Conservation (phyloP, 2,797 vertebrate genomes). For the Streptopelia turtur region DNA sequence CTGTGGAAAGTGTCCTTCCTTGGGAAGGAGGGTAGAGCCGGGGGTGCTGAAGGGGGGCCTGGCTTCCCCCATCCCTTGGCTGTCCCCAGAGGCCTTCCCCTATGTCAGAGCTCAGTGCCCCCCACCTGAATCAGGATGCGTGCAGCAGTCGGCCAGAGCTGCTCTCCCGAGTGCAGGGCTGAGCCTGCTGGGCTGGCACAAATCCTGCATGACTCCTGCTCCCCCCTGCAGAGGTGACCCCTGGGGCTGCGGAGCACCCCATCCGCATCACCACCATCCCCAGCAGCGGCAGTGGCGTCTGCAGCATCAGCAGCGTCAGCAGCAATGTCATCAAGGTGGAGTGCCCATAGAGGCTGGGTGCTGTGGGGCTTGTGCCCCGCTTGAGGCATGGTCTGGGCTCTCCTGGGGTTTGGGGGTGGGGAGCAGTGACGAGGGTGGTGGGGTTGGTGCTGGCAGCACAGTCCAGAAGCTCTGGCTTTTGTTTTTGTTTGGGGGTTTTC, state of each 20-base stretch:
- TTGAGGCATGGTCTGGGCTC: background rate
- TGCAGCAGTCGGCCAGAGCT: background rate
- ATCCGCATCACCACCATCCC: conserved; percentile 83
- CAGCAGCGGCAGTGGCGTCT: conserved; percentile 22
- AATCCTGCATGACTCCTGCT: background rate
- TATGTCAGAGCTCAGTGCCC: background rate
- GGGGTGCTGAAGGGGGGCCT: accelerated
- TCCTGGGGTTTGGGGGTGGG: background rate
- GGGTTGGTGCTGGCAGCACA: accelerated
- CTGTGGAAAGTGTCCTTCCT: background rate
- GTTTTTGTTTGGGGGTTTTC: background rate
- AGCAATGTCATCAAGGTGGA: conserved; percentile 74
- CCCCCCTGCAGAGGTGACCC: conserved; percentile 86
- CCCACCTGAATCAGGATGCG: background rate
- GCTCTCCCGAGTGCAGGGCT: accelerated
- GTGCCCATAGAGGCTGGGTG: background rate
- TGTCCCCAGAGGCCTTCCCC: background rate
- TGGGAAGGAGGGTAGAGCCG: background rate
- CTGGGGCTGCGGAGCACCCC: conserved; percentile 87
- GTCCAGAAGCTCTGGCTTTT: background rate
- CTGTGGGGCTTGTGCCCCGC: accelerated
- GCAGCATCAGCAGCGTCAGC: conserved; percentile 22
- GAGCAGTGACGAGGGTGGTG: background rate
- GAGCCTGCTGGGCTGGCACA: background rate
- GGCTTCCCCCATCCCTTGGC: background rate